Conservation (phyloP, 2,797 vertebrate genomes). For the Buceros bicornis region DNA sequence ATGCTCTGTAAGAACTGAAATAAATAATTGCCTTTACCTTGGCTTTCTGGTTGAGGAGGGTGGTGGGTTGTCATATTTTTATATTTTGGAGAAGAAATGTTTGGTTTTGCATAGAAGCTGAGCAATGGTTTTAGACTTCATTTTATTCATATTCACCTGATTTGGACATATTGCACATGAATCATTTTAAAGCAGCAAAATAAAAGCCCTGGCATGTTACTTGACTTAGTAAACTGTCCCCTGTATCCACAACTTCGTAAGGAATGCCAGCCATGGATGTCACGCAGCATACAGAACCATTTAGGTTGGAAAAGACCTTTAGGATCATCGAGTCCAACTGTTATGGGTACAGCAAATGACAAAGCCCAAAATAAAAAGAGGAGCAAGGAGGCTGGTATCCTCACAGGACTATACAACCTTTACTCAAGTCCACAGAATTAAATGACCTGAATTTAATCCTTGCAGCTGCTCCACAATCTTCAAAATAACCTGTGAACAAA, state of each 20-base stretch:
- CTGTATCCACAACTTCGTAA: not conserved
- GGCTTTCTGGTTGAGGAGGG: not conserved
- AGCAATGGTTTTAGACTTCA: not conserved
- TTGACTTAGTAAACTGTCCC: not conserved
- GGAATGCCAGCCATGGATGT: not conserved
- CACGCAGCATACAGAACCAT: not conserved
- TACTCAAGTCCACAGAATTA: not conserved
- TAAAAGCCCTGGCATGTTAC: not conserved
- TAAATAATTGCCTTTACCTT: not conserved
- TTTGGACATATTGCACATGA: not conserved
- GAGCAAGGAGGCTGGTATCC: not conserved
- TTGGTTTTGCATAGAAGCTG: not conserved
- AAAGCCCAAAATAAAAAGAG: not conserved
- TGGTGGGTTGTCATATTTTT: not conserved
- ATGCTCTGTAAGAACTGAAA: not conserved
- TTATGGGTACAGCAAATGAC: rapidly evolving
- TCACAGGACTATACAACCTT: not conserved
- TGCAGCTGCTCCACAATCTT: not conserved
- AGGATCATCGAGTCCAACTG: not conserved
- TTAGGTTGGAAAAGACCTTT: not conserved
- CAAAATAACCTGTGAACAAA: not conserved
- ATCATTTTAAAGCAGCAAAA: not conserved
- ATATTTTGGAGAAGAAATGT: not conserved
- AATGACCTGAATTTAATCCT: not conserved
- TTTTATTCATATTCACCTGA: no score